Conservation (phyloP, 2,888 invertebrate species). For the Cataglyphis albicans region DNA sequence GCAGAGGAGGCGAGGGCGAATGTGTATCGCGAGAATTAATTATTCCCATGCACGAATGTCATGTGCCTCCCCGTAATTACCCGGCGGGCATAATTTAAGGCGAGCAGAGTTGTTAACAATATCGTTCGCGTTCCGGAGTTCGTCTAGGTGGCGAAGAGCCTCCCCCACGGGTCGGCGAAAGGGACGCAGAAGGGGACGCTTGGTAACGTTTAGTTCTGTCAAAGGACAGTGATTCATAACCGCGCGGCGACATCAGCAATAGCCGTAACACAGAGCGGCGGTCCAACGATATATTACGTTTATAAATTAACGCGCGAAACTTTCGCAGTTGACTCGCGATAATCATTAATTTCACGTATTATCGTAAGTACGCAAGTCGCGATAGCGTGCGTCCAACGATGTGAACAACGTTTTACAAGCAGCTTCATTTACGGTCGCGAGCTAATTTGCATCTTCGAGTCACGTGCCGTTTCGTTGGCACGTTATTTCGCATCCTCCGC, state of each 20-base stretch:
- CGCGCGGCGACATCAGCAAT: slow-evolving; percentile 49
- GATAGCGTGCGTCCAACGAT: slow-evolving; percentile 16
- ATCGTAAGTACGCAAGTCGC: slow-evolving; percentile 50
- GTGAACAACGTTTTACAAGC: slow-evolving; percentile 13
- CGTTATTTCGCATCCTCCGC: not conserved
- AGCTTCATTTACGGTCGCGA: slow-evolving; percentile 16
- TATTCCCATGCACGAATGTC: slow-evolving; percentile 84
- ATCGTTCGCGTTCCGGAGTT: slow-evolving; percentile 65
- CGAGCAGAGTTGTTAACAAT: slow-evolving; percentile 82
- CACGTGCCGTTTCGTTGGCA: slow-evolving; percentile 20
- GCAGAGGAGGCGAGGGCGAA: slow-evolving; percentile 72
- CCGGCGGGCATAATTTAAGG: slow-evolving; percentile 83
- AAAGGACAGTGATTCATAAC: slow-evolving; percentile 70
- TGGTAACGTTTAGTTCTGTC: slow-evolving; percentile 66
- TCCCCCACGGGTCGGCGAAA: slow-evolving; percentile 11
- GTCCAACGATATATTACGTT: slow-evolving; percentile 52
- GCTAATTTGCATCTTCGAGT: slow-evolving; percentile 18
- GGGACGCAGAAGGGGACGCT: not conserved
- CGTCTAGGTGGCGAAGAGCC: slow-evolving; percentile 61
- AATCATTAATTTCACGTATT: slow-evolving; percentile 54
- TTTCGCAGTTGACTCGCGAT: slow-evolving; percentile 51
- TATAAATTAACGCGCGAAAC: slow-evolving; percentile 60
- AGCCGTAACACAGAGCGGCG: slow-evolving; percentile 37
- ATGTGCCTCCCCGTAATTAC: slow-evolving; percentile 84
- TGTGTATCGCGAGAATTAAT: slow-evolving; percentile 84